Evolutionary conservation across 2,797 vertebrate species (phyloP).

Genomic region (Diplodus puntazzo): DNA sequence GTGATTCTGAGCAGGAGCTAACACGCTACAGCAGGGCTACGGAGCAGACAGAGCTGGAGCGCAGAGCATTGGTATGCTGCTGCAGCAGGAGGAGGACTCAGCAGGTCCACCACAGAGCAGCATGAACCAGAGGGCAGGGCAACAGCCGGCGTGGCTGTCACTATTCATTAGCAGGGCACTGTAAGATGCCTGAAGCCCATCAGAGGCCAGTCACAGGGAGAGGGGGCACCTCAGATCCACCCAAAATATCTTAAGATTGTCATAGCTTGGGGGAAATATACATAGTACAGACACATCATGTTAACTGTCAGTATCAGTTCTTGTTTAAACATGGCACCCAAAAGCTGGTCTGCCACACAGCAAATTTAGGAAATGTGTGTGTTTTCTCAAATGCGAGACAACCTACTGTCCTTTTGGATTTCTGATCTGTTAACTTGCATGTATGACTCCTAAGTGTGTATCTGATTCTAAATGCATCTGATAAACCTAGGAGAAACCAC

Average conservation of each 20-base stretch:
- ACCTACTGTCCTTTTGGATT: not conserved
- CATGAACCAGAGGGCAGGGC: constrained; percentile 73
- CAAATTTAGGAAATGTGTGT: not conserved
- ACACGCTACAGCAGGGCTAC: constrained; percentile 20
- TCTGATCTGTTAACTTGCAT: not conserved
- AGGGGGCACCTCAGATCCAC: constrained; percentile 47
- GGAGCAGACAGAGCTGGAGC: constrained; percentile 23
- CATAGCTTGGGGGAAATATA: constrained; percentile 25
- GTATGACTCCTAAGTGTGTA: not conserved
- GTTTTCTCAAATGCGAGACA: not conserved
- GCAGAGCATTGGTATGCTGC: constrained; percentile 73
- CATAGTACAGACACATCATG: constrained; percentile 14
- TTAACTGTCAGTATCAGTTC: not conserved
- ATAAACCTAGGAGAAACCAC: not conserved
- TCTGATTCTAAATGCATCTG: not conserved
- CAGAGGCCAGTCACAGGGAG: constrained; percentile 46
- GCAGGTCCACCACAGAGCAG: constrained; percentile 69
- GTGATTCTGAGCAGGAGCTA: constrained; percentile 61
- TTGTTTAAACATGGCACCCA: not conserved
- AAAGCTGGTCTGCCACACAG: not conserved
- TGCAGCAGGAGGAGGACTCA: constrained; percentile 54
- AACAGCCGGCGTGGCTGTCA: constrained; percentile 72
- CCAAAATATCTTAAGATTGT: constrained; percentile 48
- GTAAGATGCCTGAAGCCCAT: constrained; percentile 63
- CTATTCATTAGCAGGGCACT: constrained; percentile 75